Evolutionary conservation across 2,888 invertebrate species (phyloP).

Genomic region (Athalia cordata): DNA sequence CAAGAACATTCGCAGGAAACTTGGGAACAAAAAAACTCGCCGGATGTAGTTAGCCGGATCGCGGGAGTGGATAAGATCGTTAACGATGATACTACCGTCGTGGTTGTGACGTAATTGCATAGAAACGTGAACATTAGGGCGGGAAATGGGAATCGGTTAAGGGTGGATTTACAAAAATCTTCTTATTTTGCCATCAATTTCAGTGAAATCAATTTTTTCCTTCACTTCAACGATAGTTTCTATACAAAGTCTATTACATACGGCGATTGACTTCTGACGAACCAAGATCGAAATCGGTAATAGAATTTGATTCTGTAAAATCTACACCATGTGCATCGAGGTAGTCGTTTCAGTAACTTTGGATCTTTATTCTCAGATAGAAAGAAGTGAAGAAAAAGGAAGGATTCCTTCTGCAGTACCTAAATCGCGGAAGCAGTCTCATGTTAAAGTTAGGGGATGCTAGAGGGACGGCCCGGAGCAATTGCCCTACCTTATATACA

Average conservation of each 20-base stretch:
- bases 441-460: conserved; percentile 10
- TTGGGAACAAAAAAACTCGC: conserved; percentile 28
- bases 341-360: too few relatives aligned
- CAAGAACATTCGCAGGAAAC: conserved; percentile 20
- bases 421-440: conserved; percentile 8
- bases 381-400: not conserved
- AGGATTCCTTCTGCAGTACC: not conserved
- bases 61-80: conserved; percentile 34
- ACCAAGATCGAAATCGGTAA: too few relatives aligned
- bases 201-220: not conserved
- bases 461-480: not conserved
- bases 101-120: not conserved
- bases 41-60: conserved; percentile 40
- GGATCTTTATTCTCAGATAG: not conserved
- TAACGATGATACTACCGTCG: conserved; percentile 28
- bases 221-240: not conserved
- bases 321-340: too few relatives aligned
- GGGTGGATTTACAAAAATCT: conserved; percentile 3
- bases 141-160: conserved; percentile 1
- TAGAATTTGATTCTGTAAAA: too few relatives aligned
- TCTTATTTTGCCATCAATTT: not conserved
- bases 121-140: not conserved
- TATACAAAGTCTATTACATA: not conserved
- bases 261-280: too few relatives aligned
- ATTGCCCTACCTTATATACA: not conserved